These are phyloP conservation scores for Poecilia latipinna DNA, from an alignment of 2,113 vertebrate species.

Conservation along the genomic window DNA sequence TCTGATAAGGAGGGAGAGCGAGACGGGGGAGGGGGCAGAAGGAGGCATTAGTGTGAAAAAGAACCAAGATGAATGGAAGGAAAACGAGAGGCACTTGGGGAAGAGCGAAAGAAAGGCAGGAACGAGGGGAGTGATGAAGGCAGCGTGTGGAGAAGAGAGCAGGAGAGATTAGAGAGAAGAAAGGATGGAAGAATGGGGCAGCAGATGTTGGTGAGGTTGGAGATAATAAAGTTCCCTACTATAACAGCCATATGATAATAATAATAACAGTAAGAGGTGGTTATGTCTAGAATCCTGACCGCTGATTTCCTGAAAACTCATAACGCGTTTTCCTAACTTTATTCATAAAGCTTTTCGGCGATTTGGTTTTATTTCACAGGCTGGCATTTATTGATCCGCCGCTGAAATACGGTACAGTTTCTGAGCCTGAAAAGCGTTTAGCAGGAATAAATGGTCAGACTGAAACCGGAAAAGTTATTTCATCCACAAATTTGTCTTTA, in stretches of 20 bases:
- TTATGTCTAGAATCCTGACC: not conserved
- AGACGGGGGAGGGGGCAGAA: constrained; percentile 26
- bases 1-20: constrained; percentile 65
- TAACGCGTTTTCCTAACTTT: not conserved
- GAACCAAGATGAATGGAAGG: constrained; percentile 44
- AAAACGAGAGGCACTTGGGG: constrained; percentile 54
- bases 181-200: constrained; percentile 53
- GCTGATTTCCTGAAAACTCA: not conserved
- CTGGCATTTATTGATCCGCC: not conserved
- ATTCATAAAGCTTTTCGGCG: not conserved
- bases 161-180: constrained; percentile 49
- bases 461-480: not conserved
- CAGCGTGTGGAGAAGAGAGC: constrained; percentile 23
- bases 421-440: too few species aligned
- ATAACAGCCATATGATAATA: too few species aligned
- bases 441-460: not conserved
- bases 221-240: not conserved
- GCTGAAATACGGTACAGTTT: not conserved
- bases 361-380: not conserved
- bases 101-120: constrained; percentile 24
- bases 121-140: constrained; percentile 36
- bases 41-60: constrained; percentile 48
- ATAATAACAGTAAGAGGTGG: not conserved
- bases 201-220: not conserved
- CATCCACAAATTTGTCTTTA: not conserved